phyloP scores from a whole-genome alignment of 2,113 vertebrate species.

The Acanthisitta chloris region DNA sequence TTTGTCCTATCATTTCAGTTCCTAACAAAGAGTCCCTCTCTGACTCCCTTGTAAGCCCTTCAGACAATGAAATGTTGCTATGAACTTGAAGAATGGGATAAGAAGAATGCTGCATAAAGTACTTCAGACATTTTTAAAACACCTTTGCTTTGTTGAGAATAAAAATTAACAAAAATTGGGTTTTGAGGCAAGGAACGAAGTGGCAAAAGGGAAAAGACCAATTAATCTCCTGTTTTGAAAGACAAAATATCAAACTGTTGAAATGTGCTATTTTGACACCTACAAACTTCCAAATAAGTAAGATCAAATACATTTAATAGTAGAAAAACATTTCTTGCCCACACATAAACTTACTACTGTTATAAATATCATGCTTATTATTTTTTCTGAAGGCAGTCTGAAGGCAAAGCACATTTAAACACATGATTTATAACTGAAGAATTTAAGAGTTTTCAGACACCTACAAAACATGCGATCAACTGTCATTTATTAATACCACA shows the following conservation, averaged over 20 bases:
- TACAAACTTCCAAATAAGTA: neutral
- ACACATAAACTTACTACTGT: neutral
- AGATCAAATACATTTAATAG: neutral
- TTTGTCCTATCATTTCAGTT: too few relatives aligned
- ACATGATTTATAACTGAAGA: neutral
- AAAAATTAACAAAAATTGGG: neutral
- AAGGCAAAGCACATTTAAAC: neutral
- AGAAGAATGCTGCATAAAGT: neutral
- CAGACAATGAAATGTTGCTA: too few relatives aligned
- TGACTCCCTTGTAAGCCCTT: too few relatives aligned
- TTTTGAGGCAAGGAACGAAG: neutral
- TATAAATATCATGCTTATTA: neutral
- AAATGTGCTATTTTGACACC: neutral
- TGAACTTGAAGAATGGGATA: neutral
- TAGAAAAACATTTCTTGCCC: neutral
- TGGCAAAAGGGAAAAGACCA: rapidly evolving
- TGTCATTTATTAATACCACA: neutral
- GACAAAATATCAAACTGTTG: neutral
- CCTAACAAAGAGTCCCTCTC: too few relatives aligned
- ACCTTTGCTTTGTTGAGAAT: neutral
- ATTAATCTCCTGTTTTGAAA: neutral
- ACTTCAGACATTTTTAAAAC: neutral
- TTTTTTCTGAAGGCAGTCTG: neutral
- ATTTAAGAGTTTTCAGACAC: neutral
- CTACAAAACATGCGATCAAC: neutral